Evolutionary conservation across 2,888 invertebrate species (phyloP).

Genomic region (Eilema griseolum): DNA sequence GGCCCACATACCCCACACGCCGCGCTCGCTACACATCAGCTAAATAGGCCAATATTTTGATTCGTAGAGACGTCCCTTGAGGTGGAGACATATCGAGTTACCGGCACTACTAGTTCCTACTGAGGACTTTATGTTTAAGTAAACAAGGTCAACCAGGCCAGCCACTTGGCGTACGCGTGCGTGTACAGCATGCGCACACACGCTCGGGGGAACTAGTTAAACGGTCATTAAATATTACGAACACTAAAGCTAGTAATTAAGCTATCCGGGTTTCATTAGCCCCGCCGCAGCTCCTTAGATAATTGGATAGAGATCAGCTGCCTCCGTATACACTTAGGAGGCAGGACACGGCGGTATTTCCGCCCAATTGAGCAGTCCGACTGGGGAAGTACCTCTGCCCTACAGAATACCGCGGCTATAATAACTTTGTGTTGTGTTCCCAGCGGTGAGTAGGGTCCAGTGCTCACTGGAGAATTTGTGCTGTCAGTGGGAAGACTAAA

Average conservation of each 20-base stretch:
- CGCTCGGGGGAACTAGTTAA: constrained; percentile 15
- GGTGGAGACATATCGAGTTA: neutral
- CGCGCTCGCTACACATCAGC: constrained; percentile 10
- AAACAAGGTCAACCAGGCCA: neutral
- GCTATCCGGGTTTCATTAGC: constrained; percentile 23
- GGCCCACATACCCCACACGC: constrained; percentile 1
- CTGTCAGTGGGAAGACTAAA: no score
- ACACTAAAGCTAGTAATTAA: constrained; percentile 24
- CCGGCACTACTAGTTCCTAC: neutral
- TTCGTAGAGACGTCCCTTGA: constrained; percentile 6
- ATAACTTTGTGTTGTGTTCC: no score
- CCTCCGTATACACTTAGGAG: constrained; percentile 1
- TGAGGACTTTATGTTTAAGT: neutral
- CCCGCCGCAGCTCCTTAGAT: constrained; percentile 19
- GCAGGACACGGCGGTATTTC: no score
- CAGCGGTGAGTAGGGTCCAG: no score
- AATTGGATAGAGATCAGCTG: constrained; percentile 30
- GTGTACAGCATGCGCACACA: neutral
- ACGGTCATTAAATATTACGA: constrained; percentile 24
- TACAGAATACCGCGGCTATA: no score
- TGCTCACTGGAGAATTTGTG: no score
- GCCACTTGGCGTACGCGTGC: neutral
- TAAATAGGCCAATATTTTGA: constrained; percentile 23
- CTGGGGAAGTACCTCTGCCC: no score
- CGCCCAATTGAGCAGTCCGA: no score